Evolutionary conservation across 2,888 invertebrate genomes (phyloP), one percentile per base, ranked within the genome.

Genomic region (Pyralis farinalis): DNA sequence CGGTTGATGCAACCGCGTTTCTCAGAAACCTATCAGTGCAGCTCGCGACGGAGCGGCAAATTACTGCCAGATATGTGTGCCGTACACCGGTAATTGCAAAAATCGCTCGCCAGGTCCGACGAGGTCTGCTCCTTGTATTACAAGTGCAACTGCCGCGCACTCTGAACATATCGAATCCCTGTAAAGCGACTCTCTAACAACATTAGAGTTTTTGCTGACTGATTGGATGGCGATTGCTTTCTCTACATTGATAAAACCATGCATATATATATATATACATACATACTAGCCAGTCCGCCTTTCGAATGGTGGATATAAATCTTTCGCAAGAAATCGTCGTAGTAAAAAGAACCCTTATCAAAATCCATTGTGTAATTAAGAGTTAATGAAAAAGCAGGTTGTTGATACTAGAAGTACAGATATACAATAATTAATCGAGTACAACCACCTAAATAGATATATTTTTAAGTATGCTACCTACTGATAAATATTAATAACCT

Each of bases 61-160:
- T 87, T 85, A 75, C 83, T 70, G 71, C 59, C 81, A 84, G 84
- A 84, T 86, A 85, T 83, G 82, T 82, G 72, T 82, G 81, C 82
- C 77, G 80, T 64, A 71, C 71, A 79, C 66, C 73, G 72, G 82
- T 87, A 86, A 87, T 87, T 86, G 84, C 82, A 81, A 81, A 83
- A 83, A 81, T 86, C 83, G 78, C 73, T 78, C 76, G 71, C 58
- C 53, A 53, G 44, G 51, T 50, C 53, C 38, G 49, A 58, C 63
- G 56, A 56, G 56, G 57, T 63, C 31, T 55, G 58, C 55, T 62
- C 63, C 70, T 66, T 67, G 71, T 69, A 59, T 53, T 64, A 63
- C 74, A 39, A 30, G 21, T n/a, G 7, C 12, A 16, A 16, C 16
- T 7, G 7, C 12, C 22, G 27, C 10, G 12, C 25, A 12, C 22